phyloP scores from a whole-genome alignment of 2,888 invertebrate genomes.

The Cancer borealis region DNA sequence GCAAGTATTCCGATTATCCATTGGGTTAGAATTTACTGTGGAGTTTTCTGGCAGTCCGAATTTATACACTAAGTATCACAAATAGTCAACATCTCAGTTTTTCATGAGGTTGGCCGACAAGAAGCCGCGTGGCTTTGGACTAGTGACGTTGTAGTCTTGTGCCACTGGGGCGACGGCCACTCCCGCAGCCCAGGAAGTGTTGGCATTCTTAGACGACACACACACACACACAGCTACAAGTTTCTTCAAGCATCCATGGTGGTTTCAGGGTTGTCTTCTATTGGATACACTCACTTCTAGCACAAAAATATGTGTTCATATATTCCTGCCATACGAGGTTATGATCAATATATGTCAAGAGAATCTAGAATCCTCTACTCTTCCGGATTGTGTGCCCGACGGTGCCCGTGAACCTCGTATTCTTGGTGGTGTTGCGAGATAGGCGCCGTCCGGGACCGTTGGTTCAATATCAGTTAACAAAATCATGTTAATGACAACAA shows the following conservation, averaged over 20 bases:
- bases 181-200: not conserved
- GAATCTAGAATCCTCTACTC: not conserved
- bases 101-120: constrained; percentile 7
- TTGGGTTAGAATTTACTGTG: not conserved
- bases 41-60: constrained; percentile 17
- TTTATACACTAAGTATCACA: constrained; percentile 43
- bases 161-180: not conserved
- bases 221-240: not conserved
- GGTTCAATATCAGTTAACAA: not conserved
- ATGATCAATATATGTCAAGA: not conserved
- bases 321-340: constrained; percentile 4
- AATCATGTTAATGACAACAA: not conserved
- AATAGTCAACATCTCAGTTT: not conserved
- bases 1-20: constrained; percentile 30
- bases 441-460: not conserved
- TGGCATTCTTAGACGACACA: not conserved
- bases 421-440: not conserved
- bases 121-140: constrained; percentile 23
- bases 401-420: not conserved
- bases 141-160: not conserved
- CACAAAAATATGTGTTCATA: not conserved
- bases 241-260: not conserved
- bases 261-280: not conserved
- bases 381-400: not conserved
- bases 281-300: not conserved